These are phyloP conservation scores for Hassar affinis DNA, from an alignment of 2,113 vertebrate species.

Conservation along the genomic window DNA sequence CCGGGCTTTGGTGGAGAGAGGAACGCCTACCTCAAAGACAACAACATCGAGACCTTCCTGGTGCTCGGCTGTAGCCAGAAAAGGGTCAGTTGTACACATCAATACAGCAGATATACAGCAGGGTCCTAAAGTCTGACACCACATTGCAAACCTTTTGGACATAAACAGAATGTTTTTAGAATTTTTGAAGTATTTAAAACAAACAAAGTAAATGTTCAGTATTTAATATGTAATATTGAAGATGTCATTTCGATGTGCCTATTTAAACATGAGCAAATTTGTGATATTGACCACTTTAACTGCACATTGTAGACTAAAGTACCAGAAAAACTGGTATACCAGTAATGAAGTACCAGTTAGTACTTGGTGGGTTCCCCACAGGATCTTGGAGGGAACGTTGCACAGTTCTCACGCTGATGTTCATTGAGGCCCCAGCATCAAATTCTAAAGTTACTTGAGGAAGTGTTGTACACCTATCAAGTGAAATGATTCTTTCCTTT, in stretches of 20 bases:
- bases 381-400: too few species aligned
- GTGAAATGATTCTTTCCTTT: too few species aligned
- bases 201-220: neutral
- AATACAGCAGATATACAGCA: neutral
- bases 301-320: neutral
- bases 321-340: too few species aligned
- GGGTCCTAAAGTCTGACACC: neutral
- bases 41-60: constrained; percentile 92
- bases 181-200: neutral
- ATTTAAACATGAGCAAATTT: neutral
- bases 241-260: neutral
- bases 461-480: too few species aligned
- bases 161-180: neutral
- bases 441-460: too few species aligned
- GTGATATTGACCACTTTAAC: neutral
- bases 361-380: too few species aligned
- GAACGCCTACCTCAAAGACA: constrained; percentile 89
- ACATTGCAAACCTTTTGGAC: neutral
- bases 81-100: constrained; percentile 72
- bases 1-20: constrained; percentile 87
- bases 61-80: constrained; percentile 95
- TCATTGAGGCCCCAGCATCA: too few species aligned
- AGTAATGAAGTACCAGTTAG: too few species aligned
- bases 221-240: neutral
- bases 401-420: too few species aligned